These are phyloP conservation scores for Drosophila kuntzei DNA, from an alignment of 2,888 invertebrate genomes.

Conservation along the genomic window DNA sequence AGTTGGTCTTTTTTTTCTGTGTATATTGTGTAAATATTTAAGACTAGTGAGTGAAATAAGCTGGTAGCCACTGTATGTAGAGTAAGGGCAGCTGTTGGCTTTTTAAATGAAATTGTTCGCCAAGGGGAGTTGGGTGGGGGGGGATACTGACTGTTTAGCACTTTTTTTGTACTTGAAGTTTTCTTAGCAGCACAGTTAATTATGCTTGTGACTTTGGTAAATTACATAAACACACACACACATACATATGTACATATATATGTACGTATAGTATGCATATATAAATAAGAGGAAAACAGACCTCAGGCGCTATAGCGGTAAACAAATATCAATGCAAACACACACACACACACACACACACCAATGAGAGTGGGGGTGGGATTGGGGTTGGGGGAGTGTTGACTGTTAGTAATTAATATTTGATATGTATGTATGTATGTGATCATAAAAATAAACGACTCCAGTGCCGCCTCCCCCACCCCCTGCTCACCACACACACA, in stretches of 20 bases:
- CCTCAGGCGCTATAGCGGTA: conserved; percentile 53
- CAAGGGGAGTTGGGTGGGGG: not conserved
- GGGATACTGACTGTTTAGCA: not conserved
- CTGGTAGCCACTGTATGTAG: too few species aligned
- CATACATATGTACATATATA: not conserved
- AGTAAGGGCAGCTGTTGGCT: conserved; percentile 43
- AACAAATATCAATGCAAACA: conserved; percentile 44
- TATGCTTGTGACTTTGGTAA: conserved; percentile 62
- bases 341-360: conserved; percentile 37
- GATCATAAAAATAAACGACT: conserved; percentile 57
- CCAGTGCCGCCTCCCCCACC: conserved; percentile 8
- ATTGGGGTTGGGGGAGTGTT: conserved; percentile 2
- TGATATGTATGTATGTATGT: conserved; percentile 35
- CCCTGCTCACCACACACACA: conserved; percentile 11
- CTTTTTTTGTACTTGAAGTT: conserved; percentile 14
- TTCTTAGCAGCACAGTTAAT: conserved; percentile 59
- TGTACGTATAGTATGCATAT: not conserved
- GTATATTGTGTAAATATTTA: too few species aligned
- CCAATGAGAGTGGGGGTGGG: conserved; percentile 7
- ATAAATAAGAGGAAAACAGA: conserved; percentile 50
- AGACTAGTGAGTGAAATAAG: too few species aligned
- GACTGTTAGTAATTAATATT: conserved; percentile 60
- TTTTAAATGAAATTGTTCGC: conserved; percentile 35
- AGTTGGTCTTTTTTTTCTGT: too few species aligned
- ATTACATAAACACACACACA: conserved; percentile 32